Evolutionary conservation across 92 coral and sea anemone species (phyloP).

Genomic region (Pocillopora grandis): DNA sequence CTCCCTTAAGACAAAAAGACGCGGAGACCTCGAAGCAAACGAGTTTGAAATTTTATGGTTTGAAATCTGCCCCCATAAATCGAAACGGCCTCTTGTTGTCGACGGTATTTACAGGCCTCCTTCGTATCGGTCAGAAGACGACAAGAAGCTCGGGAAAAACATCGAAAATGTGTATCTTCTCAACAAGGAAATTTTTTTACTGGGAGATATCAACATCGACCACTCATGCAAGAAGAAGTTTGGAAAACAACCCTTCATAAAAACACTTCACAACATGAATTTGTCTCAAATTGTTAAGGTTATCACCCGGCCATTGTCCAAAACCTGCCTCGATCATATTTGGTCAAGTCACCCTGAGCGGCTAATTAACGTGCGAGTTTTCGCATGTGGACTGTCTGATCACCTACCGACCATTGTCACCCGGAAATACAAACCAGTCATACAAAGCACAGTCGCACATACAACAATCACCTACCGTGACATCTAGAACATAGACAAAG

Average conservation of each 20-base stretch:
- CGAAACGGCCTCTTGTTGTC: conserved; percentile 20
- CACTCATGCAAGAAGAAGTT: conserved; percentile 19
- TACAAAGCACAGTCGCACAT: not conserved
- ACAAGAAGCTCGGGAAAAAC: no score
- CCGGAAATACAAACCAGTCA: no score
- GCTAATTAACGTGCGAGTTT: conserved; percentile 25
- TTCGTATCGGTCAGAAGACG: no score
- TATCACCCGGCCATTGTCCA: conserved; percentile 53
- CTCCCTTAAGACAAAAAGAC: conserved; percentile 12
- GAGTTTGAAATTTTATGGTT: conserved; percentile 19
- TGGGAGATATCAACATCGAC: conserved; percentile 22
- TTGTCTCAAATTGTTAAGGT: conserved; percentile 24
- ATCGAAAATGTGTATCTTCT: no score
- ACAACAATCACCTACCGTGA: conserved; percentile 27
- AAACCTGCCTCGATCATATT: conserved; percentile 58
- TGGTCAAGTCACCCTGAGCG: conserved; percentile 58
- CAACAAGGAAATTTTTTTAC: no score
- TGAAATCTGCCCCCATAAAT: conserved; percentile 25
- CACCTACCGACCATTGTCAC: conserved; percentile 37
- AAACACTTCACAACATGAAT: not conserved
- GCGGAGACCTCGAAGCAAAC: not conserved
- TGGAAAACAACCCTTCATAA: conserved; percentile 38
- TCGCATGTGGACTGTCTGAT: conserved; percentile 47
- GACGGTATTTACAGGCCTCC: no score
- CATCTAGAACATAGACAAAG: conserved; percentile 49